Conservation (phyloP, 2,797 vertebrate species). For the Hephaestus fuliginosus region DNA sequence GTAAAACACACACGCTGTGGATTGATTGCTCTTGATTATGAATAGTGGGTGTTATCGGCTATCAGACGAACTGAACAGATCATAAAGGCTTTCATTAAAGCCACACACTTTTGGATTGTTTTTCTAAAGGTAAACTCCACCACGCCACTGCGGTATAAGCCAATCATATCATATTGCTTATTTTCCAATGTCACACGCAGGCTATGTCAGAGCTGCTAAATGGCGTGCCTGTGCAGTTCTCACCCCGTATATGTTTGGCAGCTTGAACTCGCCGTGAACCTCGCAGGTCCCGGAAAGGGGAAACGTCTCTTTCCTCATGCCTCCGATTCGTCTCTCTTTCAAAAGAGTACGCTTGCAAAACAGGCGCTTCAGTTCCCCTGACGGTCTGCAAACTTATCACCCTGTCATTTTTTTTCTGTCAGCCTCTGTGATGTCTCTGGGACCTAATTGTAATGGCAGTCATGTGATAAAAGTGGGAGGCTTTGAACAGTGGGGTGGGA, state of each 20-base stretch:
- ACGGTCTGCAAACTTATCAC: constrained; percentile 71
- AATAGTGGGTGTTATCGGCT: constrained; percentile 36
- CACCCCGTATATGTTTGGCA: constrained; percentile 51
- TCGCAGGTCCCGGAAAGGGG: constrained; percentile 63
- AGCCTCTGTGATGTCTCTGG: constrained; percentile 43
- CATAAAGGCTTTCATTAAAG: constrained; percentile 33
- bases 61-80: constrained; percentile 33
- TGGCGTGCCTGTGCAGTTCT: constrained; percentile 54
- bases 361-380: constrained; percentile 57
- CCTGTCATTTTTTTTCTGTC: constrained; percentile 42
- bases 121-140: constrained; percentile 34
- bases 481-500: constrained; percentile 44
- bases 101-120: constrained; percentile 34
- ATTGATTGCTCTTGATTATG: constrained; percentile 44
- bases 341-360: constrained; percentile 70
- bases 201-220: constrained; percentile 58
- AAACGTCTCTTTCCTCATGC: constrained; percentile 73
- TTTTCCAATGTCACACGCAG: constrained; percentile 56
- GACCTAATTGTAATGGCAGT: constrained; percentile 57
- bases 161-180: constrained; percentile 57
- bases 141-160: constrained; percentile 24
- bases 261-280: constrained; percentile 78
- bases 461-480: constrained; percentile 62
- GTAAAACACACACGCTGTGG: constrained; percentile 12
- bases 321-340: constrained; percentile 60